phyloP scores from a whole-genome alignment of 2,888 invertebrate species.

The Andricus curvator region DNA sequence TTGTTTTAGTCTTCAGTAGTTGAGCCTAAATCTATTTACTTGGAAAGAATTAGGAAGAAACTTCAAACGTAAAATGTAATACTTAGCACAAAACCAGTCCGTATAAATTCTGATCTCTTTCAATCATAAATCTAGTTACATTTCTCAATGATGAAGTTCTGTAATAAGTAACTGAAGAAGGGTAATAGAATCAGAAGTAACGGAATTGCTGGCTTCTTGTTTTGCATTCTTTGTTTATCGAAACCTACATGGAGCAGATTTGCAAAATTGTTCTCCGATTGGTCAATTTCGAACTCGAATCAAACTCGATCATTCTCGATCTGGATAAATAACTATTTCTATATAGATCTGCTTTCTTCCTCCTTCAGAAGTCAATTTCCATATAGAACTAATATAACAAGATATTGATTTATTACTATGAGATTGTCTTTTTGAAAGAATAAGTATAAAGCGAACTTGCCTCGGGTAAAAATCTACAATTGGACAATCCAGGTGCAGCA shows the following conservation, averaged over 20 bases:
- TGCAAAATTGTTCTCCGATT: constrained; percentile 3
- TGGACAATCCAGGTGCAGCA: background rate
- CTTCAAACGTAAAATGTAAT: too few relatives aligned
- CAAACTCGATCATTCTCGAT: constrained; percentile 17
- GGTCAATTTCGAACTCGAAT: constrained; percentile 18
- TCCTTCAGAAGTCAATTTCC: background rate
- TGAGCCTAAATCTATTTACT: background rate
- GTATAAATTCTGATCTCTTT: background rate
- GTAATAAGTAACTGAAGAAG: background rate
- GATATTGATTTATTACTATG: background rate
- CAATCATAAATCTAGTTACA: constrained; percentile 5
- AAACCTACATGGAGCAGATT: background rate
- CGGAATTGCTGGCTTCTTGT: constrained; percentile 24
- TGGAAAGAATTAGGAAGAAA: background rate
- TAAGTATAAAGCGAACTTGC: background rate
- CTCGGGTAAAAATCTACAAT: background rate
- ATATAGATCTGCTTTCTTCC: constrained; percentile 5
- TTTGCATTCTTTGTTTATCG: constrained; percentile 29
- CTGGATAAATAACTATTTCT: background rate
- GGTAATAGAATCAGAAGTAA: constrained; percentile 11
- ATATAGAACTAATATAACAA: background rate
- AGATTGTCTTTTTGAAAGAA: background rate
- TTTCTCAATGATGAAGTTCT: background rate
- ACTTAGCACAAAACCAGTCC: background rate
- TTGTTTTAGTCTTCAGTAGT: background rate